Evolutionary conservation across 1,140 invertebrate genomes (phyloP).

Genomic region (Lepidurus arcticus): DNA sequence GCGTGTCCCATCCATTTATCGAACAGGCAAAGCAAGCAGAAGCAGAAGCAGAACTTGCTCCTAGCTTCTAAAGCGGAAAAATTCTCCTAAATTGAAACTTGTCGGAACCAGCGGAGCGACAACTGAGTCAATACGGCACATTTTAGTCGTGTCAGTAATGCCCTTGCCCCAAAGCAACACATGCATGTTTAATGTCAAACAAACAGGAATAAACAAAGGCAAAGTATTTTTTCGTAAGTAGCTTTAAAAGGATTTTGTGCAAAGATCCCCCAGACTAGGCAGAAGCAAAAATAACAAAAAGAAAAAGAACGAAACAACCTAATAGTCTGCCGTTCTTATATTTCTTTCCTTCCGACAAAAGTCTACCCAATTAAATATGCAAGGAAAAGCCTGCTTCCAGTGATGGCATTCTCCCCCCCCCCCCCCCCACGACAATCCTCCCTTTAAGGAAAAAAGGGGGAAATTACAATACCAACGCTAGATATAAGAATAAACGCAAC

Average conservation of each 20-base stretch:
- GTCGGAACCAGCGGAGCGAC: constrained; percentile 16
- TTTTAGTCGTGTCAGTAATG: neutral
- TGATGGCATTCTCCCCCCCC: neutral
- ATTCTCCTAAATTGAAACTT: constrained; percentile 18
- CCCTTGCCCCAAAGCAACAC: neutral
- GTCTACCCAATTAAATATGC: constrained; percentile 16
- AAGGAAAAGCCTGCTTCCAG: constrained; percentile 1
- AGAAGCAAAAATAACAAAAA: neutral
- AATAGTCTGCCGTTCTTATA: neutral
- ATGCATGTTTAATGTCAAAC: constrained; percentile 22
- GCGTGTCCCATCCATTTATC: constrained; percentile 13
- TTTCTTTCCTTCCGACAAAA: neutral
- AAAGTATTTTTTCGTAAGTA: neutral
- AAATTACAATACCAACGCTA: neutral
- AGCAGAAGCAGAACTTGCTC: neutral
- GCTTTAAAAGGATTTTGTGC: constrained; percentile 22
- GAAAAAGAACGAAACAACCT: neutral
- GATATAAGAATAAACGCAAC: neutral
- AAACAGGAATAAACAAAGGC: constrained; percentile 9
- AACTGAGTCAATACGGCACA: constrained; percentile 18
- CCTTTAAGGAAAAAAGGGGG: neutral
- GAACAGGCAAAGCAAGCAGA: constrained; percentile 4
- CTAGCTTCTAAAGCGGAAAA: neutral
- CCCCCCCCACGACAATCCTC: neutral
- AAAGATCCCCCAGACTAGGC: neutral